phyloP scores from a whole-genome alignment of 53 echinoderm and acorn worm genomes.

The Echinometra lucunter region DNA sequence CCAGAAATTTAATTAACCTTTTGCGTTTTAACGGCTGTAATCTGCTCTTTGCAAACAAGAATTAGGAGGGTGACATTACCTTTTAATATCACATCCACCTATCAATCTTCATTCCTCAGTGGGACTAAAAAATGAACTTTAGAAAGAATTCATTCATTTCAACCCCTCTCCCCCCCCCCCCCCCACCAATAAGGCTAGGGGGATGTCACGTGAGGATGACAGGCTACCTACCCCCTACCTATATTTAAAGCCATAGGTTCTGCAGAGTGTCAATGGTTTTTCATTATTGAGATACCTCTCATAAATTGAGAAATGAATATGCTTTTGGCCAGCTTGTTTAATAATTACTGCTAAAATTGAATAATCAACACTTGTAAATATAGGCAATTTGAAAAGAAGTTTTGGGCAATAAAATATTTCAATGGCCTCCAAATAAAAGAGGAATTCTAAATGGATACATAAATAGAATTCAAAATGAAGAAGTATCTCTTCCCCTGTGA shows the following conservation, averaged over 20 bases:
- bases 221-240: neutral
- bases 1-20: constrained; percentile 69
- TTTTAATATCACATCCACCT: constrained; percentile 41
- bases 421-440: no score
- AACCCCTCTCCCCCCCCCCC: neutral
- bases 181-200: neutral
- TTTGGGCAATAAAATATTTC: no score
- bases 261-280: neutral
- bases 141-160: constrained; percentile 49
- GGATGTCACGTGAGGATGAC: constrained; percentile 23
- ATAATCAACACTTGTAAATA: no score
- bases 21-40: constrained; percentile 60
- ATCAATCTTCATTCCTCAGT: constrained; percentile 59
- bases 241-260: neutral
- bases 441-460: no score
- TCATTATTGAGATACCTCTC: neutral
- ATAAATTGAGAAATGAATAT: neutral
- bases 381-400: no score
- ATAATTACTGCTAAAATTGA: no score
- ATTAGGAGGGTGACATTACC: constrained; percentile 44
- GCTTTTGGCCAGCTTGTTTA: no score
- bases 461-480: no score
- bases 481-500: no score
- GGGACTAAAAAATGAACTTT: constrained; percentile 42
- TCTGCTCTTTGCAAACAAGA: constrained; percentile 62